phyloP scores from a whole-genome alignment of 2,888 invertebrate species.

The Xanthorhoe spadicearia region DNA sequence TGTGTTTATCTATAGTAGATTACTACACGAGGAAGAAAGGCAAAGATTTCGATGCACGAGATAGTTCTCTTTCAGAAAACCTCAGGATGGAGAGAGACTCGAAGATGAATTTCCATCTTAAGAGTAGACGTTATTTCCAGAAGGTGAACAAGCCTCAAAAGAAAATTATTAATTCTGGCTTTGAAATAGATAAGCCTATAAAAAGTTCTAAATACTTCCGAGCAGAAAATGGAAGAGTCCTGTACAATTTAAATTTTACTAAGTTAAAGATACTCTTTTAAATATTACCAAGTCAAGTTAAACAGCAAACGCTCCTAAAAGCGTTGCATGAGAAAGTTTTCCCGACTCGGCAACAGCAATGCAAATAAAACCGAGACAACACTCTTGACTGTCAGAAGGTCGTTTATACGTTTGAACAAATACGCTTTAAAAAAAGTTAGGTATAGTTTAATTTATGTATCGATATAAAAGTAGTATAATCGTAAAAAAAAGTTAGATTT shows the following conservation, averaged over 20 bases:
- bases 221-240: not conserved
- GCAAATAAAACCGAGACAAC: conserved; percentile 10
- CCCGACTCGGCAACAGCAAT: conserved; percentile 8
- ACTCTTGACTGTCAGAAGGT: conserved; percentile 20
- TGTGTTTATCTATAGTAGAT: no score
- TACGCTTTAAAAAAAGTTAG: not conserved
- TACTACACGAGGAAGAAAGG: no score
- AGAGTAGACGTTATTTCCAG: no score
- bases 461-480: no score
- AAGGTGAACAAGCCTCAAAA: no score
- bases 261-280: not conserved
- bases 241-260: not conserved
- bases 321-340: conserved; percentile 8
- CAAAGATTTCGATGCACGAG: no score
- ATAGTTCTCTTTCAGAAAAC: no score
- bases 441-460: not conserved
- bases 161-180: no score
- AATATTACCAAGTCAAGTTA: conserved; percentile 6
- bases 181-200: no score
- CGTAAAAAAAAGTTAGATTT: no score
- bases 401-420: not conserved
- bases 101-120: no score
- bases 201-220: not conserved
- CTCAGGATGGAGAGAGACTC: no score
- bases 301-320: conserved; percentile 7